Evolutionary conservation across 2,113 vertebrate species (phyloP).

Genomic region (Pseudorectes ferrugineus): DNA sequence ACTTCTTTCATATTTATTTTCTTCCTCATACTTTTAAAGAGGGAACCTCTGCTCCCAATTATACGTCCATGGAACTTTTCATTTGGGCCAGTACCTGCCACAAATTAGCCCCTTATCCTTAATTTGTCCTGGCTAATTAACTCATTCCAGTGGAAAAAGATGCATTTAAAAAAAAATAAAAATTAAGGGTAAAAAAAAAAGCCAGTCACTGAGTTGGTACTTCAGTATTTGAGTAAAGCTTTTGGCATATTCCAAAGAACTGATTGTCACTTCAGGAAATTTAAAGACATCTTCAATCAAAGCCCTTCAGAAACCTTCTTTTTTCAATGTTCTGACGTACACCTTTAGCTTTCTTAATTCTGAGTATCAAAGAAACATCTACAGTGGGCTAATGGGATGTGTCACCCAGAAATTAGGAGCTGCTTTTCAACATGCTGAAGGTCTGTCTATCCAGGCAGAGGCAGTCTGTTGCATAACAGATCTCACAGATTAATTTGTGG

Average conservation of each 20-base stretch:
- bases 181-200: no score
- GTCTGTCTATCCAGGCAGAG: not conserved
- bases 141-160: not conserved
- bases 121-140: not conserved
- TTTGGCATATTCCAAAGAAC: not conserved
- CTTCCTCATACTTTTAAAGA: not conserved
- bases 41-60: accelerated
- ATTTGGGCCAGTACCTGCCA: not conserved
- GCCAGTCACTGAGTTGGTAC: not conserved
- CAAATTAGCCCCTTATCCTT: not conserved
- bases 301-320: not conserved
- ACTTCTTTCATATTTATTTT: not conserved
- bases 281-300: not conserved
- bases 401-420: not conserved
- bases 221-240: not conserved
- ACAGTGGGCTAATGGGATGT: not conserved
- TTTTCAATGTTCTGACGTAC: not conserved
- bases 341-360: not conserved
- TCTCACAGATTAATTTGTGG: not conserved
- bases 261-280: not conserved
- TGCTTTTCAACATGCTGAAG: not conserved
- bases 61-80: not conserved
- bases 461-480: not conserved
- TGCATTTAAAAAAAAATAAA: not conserved
- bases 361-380: not conserved